Conservation (phyloP, 2,888 invertebrate genomes). For the Urechis unicinctus region DNA sequence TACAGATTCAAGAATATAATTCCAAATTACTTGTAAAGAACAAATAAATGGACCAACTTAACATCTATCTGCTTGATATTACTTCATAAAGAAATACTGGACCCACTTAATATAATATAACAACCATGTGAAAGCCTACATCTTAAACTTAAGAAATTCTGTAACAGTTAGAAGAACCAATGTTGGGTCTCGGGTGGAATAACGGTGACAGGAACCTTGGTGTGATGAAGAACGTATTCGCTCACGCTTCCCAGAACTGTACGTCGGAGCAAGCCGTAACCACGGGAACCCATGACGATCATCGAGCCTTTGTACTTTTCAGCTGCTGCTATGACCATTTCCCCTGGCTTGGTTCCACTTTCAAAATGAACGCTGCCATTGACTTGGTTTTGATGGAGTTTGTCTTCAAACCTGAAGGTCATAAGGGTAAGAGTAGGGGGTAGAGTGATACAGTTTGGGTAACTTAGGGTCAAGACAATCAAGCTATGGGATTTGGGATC, state of each 20-base stretch:
- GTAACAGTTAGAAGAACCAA: slow-evolving; percentile 9
- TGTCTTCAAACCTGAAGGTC: neutral
- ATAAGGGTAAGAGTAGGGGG: too few relatives aligned
- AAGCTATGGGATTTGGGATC: too few relatives aligned
- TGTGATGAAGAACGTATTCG: slow-evolving; percentile 5
- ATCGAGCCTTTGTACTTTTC: slow-evolving; percentile 4
- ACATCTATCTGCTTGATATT: too few relatives aligned
- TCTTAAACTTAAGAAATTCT: too few relatives aligned
- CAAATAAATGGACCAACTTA: too few relatives aligned
- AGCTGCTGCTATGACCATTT: slow-evolving; percentile 5
- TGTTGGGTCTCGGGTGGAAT: slow-evolving; percentile 1
- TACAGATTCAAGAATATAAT: too few relatives aligned
- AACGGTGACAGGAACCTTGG: slow-evolving; percentile 4
- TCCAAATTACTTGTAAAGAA: too few relatives aligned
- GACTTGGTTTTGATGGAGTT: neutral
- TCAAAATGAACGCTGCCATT: slow-evolving; percentile 9
- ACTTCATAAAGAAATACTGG: too few relatives aligned
- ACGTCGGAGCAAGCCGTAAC: slow-evolving; percentile 2
- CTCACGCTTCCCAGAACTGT: slow-evolving; percentile 6
- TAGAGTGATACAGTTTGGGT: too few relatives aligned
- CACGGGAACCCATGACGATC: slow-evolving; percentile 5
- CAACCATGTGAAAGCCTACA: too few relatives aligned
- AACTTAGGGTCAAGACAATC: too few relatives aligned
- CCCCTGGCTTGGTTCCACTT: slow-evolving; percentile 11
- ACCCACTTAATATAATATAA: too few relatives aligned